A percentile compares a stretch with the other conserved stretches of the same genome.
Conservation (phyloP, 2,113 vertebrate genomes). For the Peromyscus californicus region DNA sequence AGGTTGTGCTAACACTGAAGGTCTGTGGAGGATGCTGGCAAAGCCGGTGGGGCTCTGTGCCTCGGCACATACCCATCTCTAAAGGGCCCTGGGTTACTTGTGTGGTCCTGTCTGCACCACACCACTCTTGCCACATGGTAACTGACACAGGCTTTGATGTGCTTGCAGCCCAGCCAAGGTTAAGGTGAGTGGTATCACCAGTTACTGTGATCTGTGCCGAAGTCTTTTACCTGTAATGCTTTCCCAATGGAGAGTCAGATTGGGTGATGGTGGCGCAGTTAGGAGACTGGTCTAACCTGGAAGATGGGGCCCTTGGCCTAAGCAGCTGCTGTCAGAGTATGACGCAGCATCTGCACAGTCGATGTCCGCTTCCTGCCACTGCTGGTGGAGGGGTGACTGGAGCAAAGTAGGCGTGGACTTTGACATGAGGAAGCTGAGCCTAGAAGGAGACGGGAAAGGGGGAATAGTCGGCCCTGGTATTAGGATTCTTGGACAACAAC, state of each 20-base stretch:
- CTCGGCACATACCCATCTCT: constrained; percentile 1
- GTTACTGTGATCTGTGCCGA: not conserved
- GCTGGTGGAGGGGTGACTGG: constrained; percentile 95
- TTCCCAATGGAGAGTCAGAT: constrained; percentile 51
- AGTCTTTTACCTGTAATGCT: constrained; percentile 74
- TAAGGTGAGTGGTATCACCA: constrained; percentile 18
- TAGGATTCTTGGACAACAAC: not conserved
- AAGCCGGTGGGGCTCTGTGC: not conserved
- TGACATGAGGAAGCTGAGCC: constrained; percentile 96
- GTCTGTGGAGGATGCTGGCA: not conserved
- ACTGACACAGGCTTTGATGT: not conserved
- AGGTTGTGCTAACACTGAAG: constrained; percentile 63
- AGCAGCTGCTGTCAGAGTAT: constrained; percentile 91
- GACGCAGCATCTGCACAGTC: constrained; percentile 95
- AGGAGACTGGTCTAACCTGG: constrained; percentile 4
- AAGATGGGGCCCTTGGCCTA: not conserved
- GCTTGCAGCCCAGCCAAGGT: constrained; percentile 17
- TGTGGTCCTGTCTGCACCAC: not conserved
- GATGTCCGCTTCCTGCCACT: constrained; percentile 93
- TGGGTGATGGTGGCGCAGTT: not conserved
- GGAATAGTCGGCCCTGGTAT: not conserved
- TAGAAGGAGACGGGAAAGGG: constrained; percentile 73
- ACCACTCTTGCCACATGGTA: not conserved
- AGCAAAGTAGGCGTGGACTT: constrained; percentile 96
- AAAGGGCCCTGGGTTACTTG: not conserved